Evolutionary conservation across 2,113 vertebrate genomes (phyloP), one percentile per base, ranked within the genome.

Genomic region (Rousettus leschenaultii): DNA sequence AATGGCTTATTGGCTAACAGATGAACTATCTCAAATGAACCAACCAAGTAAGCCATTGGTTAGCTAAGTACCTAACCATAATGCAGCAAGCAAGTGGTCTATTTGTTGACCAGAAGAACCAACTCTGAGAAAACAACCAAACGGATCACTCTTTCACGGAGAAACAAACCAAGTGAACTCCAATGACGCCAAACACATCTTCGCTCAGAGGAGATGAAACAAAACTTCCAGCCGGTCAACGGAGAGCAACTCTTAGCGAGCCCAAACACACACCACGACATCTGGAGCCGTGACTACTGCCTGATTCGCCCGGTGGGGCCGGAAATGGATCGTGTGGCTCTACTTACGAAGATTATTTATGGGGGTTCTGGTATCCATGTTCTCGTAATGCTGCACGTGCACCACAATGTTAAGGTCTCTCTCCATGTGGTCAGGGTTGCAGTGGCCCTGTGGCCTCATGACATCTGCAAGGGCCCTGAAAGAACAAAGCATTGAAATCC

Each of bases 381-480:
- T 99, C 96, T 99, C 99, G 87, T 99, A 99, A 97, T 99, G 99
- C 94, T 99, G 99, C 92, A 99, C 99, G 0, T 99, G 99, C 98
- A 99, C 99, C 65, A 99, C 99, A 0, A 99, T 99, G 98, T 99
- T 99, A 97, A 99, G 99, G 98, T 99, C 99, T 97, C 99, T 99
- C 78, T 99, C 99, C 98, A 99, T 99, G 74, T 99, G 99, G 97
- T 99, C 99, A 89, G 99, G 98, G 96, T 99, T 99, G 98, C 99
- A 99, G 93, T 99, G 99, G 92, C 99, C 99, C 98, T 99, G 99
- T 96, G 99, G 99, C 87, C 99, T 98, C 99, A 99, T 99, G 97
- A 99, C 99, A 63, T 99, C 99, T 83, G 99, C 99, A 83, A 99
- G 99, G 97, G 99, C 99, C 98, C 99, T 99, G 98, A n/a, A 98